Base-by-base conservation (phyloP, 2,888 invertebrate genomes). In the Drosophila aldrichi region DNA sequence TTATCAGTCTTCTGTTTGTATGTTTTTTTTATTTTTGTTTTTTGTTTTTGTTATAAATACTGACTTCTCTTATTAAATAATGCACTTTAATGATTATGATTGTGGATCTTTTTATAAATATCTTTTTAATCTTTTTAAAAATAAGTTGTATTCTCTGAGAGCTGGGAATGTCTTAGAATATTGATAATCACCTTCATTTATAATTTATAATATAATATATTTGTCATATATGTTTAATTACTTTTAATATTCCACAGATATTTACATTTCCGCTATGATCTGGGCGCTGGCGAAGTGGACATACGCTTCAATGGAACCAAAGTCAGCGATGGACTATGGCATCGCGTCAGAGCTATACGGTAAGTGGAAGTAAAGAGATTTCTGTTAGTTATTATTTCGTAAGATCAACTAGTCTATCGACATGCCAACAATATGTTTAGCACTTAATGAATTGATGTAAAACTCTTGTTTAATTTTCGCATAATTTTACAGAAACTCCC, bases 241-340 rank as follows among this genome's bases (percentile, higher is more conserved):
- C 3, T 22, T 29, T 3, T 29, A 16, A 16, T 22, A 22, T 44
- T 41, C 59, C 71, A 36, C 61, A 92, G 93, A 20, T 92, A 88
- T 79, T 80, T 93, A 54, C 93, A 93, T 75, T 94, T 95, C 87
- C 95, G 97, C 87, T 98, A 97, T 92, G 97, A 97, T 93, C 94
- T 98, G 78, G 97, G 97, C 52, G 96, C 96, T 80, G 98, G 97
- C 1, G 97, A 97, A 91, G 96, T 96, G 56, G 94, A 96, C 74
- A 96, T 98, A 58, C 94, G 96, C 73, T 97, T 97, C 85, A 98
- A 98, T 93, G 95, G 95, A 83, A 96, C 97, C 14, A 95, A 95
- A 91, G 95, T 98, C 43, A 97, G 97, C 93, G 98, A 98, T 92
- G 98, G 98, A 46, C 94, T 97, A 8, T 93, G 97, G 97, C 97